Percentiles rank a stretch among this genome's conserved stretches.
Evolutionary conservation across 2,113 vertebrate species (phyloP).

Genomic region (Megaceryle torquata): DNA sequence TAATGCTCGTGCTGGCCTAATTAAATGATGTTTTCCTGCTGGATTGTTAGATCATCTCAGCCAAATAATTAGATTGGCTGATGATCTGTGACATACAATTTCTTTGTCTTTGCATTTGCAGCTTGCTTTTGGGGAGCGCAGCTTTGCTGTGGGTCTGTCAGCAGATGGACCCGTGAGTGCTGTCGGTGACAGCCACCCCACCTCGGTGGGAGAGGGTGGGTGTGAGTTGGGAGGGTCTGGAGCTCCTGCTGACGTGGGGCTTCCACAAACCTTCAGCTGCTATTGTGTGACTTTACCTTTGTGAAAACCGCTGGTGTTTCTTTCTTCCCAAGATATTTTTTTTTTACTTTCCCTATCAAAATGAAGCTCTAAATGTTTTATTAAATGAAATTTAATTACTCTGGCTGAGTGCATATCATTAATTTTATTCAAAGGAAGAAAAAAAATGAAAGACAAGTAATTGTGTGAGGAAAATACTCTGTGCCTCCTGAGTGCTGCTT

Average conservation of each 20-base stretch:
- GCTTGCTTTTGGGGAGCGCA: not conserved
- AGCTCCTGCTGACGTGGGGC: accelerated
- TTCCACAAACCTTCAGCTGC: not conserved
- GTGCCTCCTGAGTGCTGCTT: not conserved
- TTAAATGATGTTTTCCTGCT: conserved; percentile 10
- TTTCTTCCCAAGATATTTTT: not conserved
- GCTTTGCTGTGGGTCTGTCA: not conserved
- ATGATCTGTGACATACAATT: not conserved
- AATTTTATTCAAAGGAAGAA: conserved; percentile 28
- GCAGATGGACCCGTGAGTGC: not conserved
- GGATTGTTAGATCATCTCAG: not conserved
- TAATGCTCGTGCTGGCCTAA: not conserved
- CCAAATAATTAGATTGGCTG: not conserved
- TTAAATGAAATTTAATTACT: conserved; percentile 48
- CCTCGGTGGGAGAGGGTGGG: not conserved
- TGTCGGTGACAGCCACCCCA: not conserved
- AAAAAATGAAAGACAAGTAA: conserved; percentile 28
- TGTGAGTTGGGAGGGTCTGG: not conserved
- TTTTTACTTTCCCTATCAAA: not conserved
- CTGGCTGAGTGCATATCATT: not conserved
- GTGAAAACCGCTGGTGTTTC: not conserved
- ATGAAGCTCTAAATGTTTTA: not conserved
- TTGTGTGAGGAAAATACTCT: not conserved
- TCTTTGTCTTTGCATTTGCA: not conserved
- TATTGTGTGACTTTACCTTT: not conserved